Base-by-base conservation (phyloP, 2,113 vertebrate species). In the Tragelaphus strepsiceros region DNA sequence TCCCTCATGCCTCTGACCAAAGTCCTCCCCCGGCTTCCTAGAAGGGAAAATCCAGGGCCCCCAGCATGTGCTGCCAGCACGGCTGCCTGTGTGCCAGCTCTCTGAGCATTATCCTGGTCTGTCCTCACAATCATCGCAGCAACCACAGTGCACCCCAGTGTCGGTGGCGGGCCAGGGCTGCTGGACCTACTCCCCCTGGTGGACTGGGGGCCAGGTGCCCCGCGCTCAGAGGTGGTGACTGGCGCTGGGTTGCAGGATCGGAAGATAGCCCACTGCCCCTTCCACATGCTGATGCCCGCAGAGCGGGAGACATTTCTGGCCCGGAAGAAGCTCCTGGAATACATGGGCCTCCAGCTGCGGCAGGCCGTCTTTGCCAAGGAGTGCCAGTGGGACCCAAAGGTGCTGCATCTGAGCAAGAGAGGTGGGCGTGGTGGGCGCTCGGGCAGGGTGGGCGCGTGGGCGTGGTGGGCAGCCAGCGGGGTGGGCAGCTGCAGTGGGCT, bases 231-330 rank as follows among this genome's bases (percentile, higher is more conserved):
- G 88, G 54, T 3, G 5, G 74, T 26, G 39, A 46, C 43, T 1
- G 1, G 1, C 0, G 0, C 6, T 93, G 4, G 81, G 43, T 86
- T 35, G 35, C 96, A 99, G 99, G 99, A 99, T 95, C 54, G 96
- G n/a, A 98, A 96, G 94, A 98, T 99, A 10, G 97, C 99, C 26
- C 98, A 98, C 84, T 99, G 98, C 7, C 99, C 99, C 4, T 99
- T 99, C 96, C 99, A 99, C 2, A 94, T 98, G 49, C 98, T 99
- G 51, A 98, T 88, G 94, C 96, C 97, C 0, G 35, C n/a, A 0
- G 99, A 99, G 95, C 98, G 99, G 53, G 98, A 99, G 80, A 93
- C 51, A 0, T 98, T 98, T 35, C 97, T 98, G 67, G 85, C 91
- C 19, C 98, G 99, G 11, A 98, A 93, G 74, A 97, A 98, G 53